A percentile compares a stretch with the other conserved stretches of the same genome.
phyloP scores from a whole-genome alignment of 2,888 invertebrate genomes.

The Drosophila sordidula region DNA sequence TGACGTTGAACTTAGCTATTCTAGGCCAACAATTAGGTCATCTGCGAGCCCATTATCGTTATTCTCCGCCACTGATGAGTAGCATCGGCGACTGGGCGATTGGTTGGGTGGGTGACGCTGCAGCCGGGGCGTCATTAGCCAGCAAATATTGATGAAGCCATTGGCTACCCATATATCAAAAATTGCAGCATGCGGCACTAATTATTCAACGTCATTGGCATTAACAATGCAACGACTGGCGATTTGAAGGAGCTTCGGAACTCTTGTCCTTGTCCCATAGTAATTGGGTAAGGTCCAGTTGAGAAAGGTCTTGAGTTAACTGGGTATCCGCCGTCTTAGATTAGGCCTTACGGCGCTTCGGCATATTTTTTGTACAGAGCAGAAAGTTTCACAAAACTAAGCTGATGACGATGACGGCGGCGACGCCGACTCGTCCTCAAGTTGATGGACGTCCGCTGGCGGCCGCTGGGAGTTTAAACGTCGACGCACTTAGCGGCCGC shows the following conservation, averaged over 20 bases:
- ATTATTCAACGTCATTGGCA: slow-evolving; percentile 79
- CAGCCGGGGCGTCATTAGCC: slow-evolving; percentile 38
- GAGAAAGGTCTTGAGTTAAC: slow-evolving; percentile 1
- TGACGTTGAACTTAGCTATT: neutral
- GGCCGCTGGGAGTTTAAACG: slow-evolving; percentile 69
- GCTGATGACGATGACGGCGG: slow-evolving; percentile 24
- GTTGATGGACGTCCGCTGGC: slow-evolving; percentile 54
- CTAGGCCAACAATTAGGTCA: slow-evolving; percentile 28
- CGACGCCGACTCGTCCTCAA: slow-evolving; percentile 22
- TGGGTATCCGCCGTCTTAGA: slow-evolving; percentile 5
- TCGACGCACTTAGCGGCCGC: slow-evolving; percentile 78
- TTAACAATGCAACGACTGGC: slow-evolving; percentile 65
- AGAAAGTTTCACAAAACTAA: slow-evolving; percentile 55
- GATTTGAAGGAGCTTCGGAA: slow-evolving; percentile 33
- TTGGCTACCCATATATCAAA: slow-evolving; percentile 47
- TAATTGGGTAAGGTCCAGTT: too few relatives aligned
- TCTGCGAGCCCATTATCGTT: slow-evolving; percentile 38
- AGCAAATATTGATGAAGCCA: slow-evolving; percentile 68
- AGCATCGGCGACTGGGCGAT: slow-evolving; percentile 5
- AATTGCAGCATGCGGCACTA: slow-evolving; percentile 58
- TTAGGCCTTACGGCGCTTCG: slow-evolving; percentile 23
- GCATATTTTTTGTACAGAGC: slow-evolving; percentile 62
- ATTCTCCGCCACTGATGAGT: slow-evolving; percentile 15
- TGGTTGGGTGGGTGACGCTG: slow-evolving; percentile 39
- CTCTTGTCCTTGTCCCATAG: slow-evolving; percentile 35